A percentile compares a stretch with the other conserved stretches of the same genome.
These are phyloP conservation scores for Oceanodroma leucorhoa DNA, from an alignment of 2,797 vertebrate species.

Conservation along the genomic window DNA sequence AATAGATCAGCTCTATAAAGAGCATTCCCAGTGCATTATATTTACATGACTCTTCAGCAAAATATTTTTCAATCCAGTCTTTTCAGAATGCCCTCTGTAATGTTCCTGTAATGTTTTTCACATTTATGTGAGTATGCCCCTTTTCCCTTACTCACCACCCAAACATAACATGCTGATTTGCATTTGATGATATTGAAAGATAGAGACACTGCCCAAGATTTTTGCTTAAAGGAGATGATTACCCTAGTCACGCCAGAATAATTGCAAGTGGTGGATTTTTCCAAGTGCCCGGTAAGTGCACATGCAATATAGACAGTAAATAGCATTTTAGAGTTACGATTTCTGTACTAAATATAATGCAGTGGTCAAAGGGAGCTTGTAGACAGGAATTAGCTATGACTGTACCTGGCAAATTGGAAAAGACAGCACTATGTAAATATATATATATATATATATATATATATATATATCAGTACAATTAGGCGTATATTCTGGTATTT, in stretches of 20 bases:
- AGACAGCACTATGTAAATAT: not conserved
- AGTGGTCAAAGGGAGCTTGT: not conserved
- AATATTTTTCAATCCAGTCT: not conserved
- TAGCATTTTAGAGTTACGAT: not conserved
- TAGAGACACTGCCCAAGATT: not conserved
- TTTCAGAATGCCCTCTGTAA: not conserved
- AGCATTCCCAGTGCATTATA: not conserved
- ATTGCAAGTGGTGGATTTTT: not conserved
- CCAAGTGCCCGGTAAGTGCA: not conserved
- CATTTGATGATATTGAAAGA: not conserved
- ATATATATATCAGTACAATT: not conserved
- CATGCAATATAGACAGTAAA: not conserved
- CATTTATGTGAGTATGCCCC: not conserved
- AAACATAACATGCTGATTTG: not conserved
- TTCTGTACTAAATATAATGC: not conserved
- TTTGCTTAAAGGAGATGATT: not conserved
- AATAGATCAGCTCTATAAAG: not conserved
- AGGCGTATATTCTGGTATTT: not conserved
- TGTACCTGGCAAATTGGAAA: not conserved
- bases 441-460: not conserved
- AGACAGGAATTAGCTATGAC: accelerated
- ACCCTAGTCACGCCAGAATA: not conserved
- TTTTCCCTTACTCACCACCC: not conserved
- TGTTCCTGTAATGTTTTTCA: not conserved
- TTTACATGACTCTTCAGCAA: not conserved